Conservation (phyloP, 2,113 vertebrate genomes). For the Pterocles gutturalis region DNA sequence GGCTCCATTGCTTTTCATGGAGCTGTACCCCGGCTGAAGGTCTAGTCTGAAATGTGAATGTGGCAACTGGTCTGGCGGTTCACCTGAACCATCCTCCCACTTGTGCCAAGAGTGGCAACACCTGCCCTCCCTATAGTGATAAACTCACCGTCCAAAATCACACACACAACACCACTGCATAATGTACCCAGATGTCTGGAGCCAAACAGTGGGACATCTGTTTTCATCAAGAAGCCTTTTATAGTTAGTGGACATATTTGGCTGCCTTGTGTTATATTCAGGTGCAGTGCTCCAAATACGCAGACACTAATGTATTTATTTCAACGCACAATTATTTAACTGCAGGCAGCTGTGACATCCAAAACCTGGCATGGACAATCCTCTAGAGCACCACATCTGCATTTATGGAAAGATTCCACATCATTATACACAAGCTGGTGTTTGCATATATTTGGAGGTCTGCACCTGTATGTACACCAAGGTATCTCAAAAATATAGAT, state of each 20-base stretch:
- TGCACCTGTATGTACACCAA: neutral
- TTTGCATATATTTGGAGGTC: neutral
- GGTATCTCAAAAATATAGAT: neutral
- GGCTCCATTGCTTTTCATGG: neutral
- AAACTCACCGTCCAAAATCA: neutral
- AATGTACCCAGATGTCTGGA: neutral
- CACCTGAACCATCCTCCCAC: neutral
- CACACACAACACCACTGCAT: neutral
- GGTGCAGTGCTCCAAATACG: neutral
- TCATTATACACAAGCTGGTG: neutral
- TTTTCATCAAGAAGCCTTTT: neutral
- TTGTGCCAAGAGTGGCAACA: neutral
- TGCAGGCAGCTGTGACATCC: conserved; percentile 13
- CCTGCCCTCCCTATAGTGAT: neutral
- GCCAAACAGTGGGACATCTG: neutral
- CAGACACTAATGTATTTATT: neutral
- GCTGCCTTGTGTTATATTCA: neutral
- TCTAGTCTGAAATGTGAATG: neutral
- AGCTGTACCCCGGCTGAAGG: neutral
- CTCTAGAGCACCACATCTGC: neutral
- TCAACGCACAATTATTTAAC: neutral
- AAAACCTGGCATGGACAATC: neutral
- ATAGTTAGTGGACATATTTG: neutral
- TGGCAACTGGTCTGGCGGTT: neutral
- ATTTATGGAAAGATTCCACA: neutral